Evolutionary conservation across 2,888 invertebrate species (phyloP), one percentile per base, ranked within the genome.

Genomic region (Drosophila crucigera): DNA sequence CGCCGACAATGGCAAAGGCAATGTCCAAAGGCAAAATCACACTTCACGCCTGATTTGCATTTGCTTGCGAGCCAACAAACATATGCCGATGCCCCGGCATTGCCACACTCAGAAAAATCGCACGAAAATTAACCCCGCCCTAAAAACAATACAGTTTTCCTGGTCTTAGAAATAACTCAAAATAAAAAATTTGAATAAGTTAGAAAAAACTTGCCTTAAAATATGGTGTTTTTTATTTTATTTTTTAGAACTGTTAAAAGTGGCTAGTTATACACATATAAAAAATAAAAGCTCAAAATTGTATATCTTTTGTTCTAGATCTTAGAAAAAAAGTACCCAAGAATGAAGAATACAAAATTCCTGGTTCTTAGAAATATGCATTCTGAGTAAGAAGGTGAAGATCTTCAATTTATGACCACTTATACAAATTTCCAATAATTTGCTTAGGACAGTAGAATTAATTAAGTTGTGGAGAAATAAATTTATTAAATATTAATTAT

Each of bases 21-120:
- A 60, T 70, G 61, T 53, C 70, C 76, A 76, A 80, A 77, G 71
- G 58, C 68, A 65, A 91, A 80, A 75, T 91, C 88, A 82, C 91
- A 91, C 91, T 84, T 91, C 74, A 76, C 78, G 88, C 68, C 77
- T 72, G 80, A 90, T 90, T 89, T 90, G 78, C 87, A 83, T 87
- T 88, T 83, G 76, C 73, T 74, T 84, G 88, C 66, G 77, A 87
- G 62, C 59, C 66, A 37, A 37, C 41, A 43, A 71, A 59, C 64
- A 59, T 52, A 55, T 11, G 25, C 47, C 31, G 60, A 41, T 28
- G 19, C 43, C 47, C 14, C 22, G 22, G 22, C 47, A 28, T 25
- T 37, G 25, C 25, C 19, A 28, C 35, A 55, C 35, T 33, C 10
- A 25, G 2, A 31, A 11, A 22, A 30, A 33, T 6, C 10, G 11